These are phyloP conservation scores for Bugula neritina DNA, from an alignment of 2,888 invertebrate species.

Conservation along the genomic window DNA sequence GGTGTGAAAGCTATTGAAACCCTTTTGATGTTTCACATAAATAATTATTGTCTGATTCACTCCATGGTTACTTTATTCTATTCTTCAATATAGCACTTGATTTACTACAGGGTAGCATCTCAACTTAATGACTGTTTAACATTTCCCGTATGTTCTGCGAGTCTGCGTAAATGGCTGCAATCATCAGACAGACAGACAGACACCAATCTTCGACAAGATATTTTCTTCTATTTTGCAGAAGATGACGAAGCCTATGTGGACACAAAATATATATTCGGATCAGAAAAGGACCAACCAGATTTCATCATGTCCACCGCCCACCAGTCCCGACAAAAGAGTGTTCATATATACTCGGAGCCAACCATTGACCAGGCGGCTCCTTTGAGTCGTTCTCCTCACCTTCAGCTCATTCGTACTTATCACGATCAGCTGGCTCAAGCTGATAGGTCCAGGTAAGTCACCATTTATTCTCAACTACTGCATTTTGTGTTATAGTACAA, in stretches of 20 bases:
- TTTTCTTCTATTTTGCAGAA: constrained; percentile 1
- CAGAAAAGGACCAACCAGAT: constrained; percentile 12
- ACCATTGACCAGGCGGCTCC: neutral
- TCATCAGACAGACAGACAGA: no score
- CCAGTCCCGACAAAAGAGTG: neutral
- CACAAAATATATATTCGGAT: neutral
- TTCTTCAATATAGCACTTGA: no score
- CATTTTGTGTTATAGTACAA: neutral
- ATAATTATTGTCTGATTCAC: no score
- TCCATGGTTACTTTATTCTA: no score
- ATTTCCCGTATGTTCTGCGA: no score
- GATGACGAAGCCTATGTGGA: constrained; percentile 23
- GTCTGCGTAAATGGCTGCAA: no score
- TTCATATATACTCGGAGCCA: neutral
- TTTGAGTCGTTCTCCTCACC: neutral
- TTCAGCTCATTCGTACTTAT: constrained; percentile 33
- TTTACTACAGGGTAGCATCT: no score
- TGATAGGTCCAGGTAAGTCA: constrained; percentile 40
- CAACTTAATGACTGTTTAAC: no score
- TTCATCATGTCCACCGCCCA: neutral
- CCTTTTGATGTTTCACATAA: no score
- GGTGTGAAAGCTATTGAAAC: no score
- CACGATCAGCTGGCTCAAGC: constrained; percentile 40
- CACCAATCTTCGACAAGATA: no score
- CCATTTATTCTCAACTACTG: neutral